Percentiles rank a stretch among this genome's conserved stretches.
Evolutionary conservation across 1,140 invertebrate genomes (phyloP).

Genomic region (Trichomalopsis sarcophagae): DNA sequence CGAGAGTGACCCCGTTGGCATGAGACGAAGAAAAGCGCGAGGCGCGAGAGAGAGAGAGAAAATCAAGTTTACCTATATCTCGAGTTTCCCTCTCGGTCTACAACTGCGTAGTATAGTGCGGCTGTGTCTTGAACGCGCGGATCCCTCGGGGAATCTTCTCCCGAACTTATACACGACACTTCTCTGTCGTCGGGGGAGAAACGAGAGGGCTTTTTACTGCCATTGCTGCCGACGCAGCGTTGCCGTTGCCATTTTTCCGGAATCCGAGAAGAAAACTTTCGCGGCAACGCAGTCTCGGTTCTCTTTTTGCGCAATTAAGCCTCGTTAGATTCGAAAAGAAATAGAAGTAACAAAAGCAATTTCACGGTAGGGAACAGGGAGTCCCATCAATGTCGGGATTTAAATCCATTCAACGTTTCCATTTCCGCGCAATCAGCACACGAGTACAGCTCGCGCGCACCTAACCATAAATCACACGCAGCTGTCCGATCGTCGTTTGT

Average conservation of each 20-base stretch:
- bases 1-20: background rate
- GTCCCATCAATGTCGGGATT: background rate
- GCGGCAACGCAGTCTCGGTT: background rate
- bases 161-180: background rate
- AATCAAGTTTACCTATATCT: constrained; percentile 25
- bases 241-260: background rate
- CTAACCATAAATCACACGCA: background rate
- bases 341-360: background rate
- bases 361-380: background rate
- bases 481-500: constrained; percentile 9
- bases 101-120: too few relatives aligned
- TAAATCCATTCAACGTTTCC: background rate
- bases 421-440: background rate
- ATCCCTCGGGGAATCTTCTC: constrained; percentile 12
- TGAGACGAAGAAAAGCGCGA: background rate
- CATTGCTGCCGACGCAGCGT: background rate
- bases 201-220: background rate
- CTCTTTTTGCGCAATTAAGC: too few relatives aligned
- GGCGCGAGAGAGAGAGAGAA: background rate
- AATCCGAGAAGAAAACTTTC: background rate
- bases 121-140: background rate
- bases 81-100: background rate
- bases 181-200: background rate
- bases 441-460: too few relatives aligned
- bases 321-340: too few relatives aligned